phyloP scores from a whole-genome alignment of 2,797 vertebrate species.

The Hephaestus fuliginosus region DNA sequence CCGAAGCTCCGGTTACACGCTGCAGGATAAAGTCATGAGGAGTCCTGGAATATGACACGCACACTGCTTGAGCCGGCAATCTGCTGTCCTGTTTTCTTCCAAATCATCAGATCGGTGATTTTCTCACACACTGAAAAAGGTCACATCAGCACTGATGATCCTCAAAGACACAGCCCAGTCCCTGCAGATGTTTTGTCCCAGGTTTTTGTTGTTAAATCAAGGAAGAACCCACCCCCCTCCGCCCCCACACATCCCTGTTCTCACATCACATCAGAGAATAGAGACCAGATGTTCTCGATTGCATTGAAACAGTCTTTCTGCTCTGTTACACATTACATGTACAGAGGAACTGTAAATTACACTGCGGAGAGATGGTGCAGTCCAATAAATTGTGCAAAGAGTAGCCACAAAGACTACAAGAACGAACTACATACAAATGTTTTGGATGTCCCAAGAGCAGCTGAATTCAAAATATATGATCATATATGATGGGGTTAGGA shows the following conservation, averaged over 20 bases:
- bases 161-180: conserved; percentile 38
- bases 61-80: conserved; percentile 39
- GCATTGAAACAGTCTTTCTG: background rate
- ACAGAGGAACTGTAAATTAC: background rate
- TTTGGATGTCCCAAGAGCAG: background rate
- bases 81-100: conserved; percentile 56
- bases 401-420: background rate
- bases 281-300: conserved; percentile 20
- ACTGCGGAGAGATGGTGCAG: background rate
- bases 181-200: conserved; percentile 39
- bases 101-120: conserved; percentile 32
- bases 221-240: conserved; percentile 7
- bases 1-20: conserved; percentile 35
- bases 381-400: background rate
- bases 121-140: conserved; percentile 47
- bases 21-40: conserved; percentile 36
- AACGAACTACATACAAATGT: background rate
- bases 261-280: conserved; percentile 23
- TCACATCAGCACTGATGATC: conserved; percentile 60
- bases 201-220: conserved; percentile 50
- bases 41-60: conserved; percentile 42
- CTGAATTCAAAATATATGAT: background rate
- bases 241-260: background rate
- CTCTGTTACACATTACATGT: background rate
- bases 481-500: background rate